Conservation (phyloP, 2,797 vertebrate species). For the Bovichtus diacanthus region DNA sequence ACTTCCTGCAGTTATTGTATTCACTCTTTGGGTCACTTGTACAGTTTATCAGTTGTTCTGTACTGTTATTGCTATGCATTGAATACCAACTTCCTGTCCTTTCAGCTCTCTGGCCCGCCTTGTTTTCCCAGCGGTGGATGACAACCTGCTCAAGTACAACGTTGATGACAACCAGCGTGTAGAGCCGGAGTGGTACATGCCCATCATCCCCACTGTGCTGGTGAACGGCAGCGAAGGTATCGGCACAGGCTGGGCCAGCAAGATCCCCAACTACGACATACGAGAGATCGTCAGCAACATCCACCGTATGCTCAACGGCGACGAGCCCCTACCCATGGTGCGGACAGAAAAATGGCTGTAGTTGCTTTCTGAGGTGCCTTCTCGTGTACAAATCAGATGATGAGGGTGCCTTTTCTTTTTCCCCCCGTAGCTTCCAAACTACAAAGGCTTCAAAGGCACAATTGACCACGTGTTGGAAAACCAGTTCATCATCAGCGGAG, state of each 20-base stretch:
- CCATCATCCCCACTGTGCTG: conserved; percentile 95
- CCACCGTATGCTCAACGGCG: conserved; percentile 90
- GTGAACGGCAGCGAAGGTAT: conserved; percentile 96
- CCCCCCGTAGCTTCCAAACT: conserved; percentile 90
- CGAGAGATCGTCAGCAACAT: conserved; percentile 94
- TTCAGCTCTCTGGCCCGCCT: conserved; percentile 90
- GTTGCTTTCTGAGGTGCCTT: neutral
- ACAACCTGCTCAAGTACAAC: conserved; percentile 92
- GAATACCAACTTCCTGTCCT: neutral
- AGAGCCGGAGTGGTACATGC: conserved; percentile 98
- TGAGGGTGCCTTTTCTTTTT: neutral
- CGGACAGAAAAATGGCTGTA: conserved; percentile 38
- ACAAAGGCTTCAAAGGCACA: conserved; percentile 95
- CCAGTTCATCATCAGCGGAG: conserved; percentile 92
- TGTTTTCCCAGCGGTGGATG: conserved; percentile 91
- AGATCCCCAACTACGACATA: conserved; percentile 92
- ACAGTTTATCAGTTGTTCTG: no score
- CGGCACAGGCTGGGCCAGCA: conserved; percentile 98
- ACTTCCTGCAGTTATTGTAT: no score
- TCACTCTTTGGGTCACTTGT: no score
- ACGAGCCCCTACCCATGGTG: conserved; percentile 94
- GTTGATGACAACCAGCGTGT: conserved; percentile 96
- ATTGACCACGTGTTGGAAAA: conserved; percentile 91
- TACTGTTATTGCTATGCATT: no score
- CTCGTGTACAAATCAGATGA: neutral